Percentiles rank a stretch among this genome's conserved stretches.
These are phyloP conservation scores for Apodemia hepburni DNA, from an alignment of 2,888 invertebrate species.

Conservation along the genomic window DNA sequence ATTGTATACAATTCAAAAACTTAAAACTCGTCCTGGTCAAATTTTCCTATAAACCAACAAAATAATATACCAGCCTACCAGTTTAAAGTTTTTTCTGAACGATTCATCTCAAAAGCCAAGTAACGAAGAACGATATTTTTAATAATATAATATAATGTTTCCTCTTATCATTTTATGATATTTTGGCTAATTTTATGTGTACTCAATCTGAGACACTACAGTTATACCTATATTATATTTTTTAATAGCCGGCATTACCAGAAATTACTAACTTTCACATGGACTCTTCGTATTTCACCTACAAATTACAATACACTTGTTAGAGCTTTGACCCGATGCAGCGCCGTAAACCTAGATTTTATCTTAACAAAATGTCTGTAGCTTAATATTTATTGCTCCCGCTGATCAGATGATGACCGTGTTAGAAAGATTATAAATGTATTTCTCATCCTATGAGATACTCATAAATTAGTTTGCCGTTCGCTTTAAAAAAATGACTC, in stretches of 20 bases:
- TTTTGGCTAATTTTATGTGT: neutral
- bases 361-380: constrained; percentile 28
- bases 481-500: neutral
- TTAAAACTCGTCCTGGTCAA: too few relatives aligned
- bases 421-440: constrained; percentile 3
- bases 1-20: too few relatives aligned
- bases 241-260: constrained; percentile 16
- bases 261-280: constrained; percentile 28
- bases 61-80: too few relatives aligned
- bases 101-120: neutral
- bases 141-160: neutral
- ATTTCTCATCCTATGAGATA: neutral
- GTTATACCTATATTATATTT: neutral
- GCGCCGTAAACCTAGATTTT: constrained; percentile 34
- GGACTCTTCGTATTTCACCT: constrained; percentile 25
- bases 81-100: too few relatives aligned
- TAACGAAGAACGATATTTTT: neutral
- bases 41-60: too few relatives aligned
- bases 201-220: neutral
- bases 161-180: neutral
- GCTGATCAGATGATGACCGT: constrained; percentile 3
- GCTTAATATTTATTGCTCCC: constrained; percentile 24
- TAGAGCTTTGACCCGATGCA: constrained; percentile 34
- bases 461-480: neutral
- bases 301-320: constrained; percentile 24